Conservation (phyloP, 2,113 vertebrate genomes). For the Fregetta grallaria region DNA sequence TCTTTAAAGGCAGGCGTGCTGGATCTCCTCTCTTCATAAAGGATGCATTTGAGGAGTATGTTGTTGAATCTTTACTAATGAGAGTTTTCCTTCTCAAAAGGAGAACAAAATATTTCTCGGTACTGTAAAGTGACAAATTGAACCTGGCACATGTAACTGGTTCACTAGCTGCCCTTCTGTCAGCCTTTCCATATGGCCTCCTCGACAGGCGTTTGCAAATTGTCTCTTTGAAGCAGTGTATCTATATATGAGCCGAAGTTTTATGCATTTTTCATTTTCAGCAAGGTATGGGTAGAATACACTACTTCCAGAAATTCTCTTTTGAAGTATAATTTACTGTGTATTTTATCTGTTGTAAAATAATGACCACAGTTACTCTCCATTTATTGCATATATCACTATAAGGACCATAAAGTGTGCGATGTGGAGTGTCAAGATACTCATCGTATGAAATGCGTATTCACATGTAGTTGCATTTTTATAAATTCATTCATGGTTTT, state of each 20-base stretch:
- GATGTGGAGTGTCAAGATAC: not conserved
- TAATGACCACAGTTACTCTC: not conserved
- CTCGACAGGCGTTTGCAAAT: conserved; percentile 23
- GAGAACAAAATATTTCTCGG: conserved; percentile 5
- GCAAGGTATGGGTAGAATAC: not conserved
- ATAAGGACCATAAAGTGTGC: fast-evolving
- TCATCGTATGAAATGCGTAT: not conserved
- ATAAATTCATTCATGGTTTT: not conserved
- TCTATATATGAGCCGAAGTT: not conserved
- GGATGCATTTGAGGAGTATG: not conserved
- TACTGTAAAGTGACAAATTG: conserved; percentile 44
- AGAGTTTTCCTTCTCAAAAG: not conserved
- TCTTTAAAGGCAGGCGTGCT: not conserved
- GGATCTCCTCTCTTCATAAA: not conserved
- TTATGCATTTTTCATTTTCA: not conserved
- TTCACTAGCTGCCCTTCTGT: conserved; percentile 70
- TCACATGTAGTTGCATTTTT: not conserved
- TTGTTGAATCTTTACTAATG: not conserved
- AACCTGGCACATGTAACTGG: conserved; percentile 55
- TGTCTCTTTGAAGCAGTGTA: not conserved
- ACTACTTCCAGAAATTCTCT: not conserved
- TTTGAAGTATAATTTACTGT: not conserved
- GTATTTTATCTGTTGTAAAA: not conserved
- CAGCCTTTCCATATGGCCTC: conserved; percentile 53
- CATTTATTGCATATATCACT: not conserved